Percentiles rank a stretch among this genome's conserved stretches.
These are phyloP conservation scores for Malurus cyaneus DNA, from an alignment of 2,113 vertebrate species.

Conservation along the genomic window DNA sequence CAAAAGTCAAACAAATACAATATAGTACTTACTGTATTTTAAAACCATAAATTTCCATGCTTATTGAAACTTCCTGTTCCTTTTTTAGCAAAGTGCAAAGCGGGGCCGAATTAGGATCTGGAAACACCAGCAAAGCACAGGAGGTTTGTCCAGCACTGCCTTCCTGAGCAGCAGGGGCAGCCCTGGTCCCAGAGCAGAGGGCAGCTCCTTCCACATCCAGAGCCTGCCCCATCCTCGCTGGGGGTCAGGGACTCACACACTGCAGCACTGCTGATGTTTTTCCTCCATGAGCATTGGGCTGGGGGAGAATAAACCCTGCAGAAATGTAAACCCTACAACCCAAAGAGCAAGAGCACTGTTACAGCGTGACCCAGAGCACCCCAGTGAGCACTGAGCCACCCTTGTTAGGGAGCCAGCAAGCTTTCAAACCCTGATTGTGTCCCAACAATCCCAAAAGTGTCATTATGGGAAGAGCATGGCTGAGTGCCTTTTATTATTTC, in stretches of 20 bases:
- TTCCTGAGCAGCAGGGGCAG: background rate
- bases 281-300: background rate
- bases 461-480: background rate
- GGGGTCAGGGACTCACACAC: background rate
- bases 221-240: background rate
- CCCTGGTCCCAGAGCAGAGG: background rate
- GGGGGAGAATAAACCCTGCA: background rate
- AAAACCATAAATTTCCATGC: background rate
- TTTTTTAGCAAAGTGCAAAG: background rate
- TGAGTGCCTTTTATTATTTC: conserved; percentile 26
- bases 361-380: fast-evolving
- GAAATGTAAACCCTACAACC: background rate
- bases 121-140: background rate
- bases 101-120: background rate
- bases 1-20: background rate
- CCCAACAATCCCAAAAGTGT: background rate
- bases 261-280: background rate
- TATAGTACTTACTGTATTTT: background rate
- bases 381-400: background rate
- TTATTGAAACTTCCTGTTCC: background rate
- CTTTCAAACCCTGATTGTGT: background rate
- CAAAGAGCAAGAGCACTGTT: background rate
- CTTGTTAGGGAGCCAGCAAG: background rate
- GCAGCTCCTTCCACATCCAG: background rate
- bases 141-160: background rate